Percentiles rank a stretch among this genome's conserved stretches.
These are phyloP conservation scores for Sphaerophoria taeniata DNA, from an alignment of 2,888 invertebrate species.

Conservation along the genomic window DNA sequence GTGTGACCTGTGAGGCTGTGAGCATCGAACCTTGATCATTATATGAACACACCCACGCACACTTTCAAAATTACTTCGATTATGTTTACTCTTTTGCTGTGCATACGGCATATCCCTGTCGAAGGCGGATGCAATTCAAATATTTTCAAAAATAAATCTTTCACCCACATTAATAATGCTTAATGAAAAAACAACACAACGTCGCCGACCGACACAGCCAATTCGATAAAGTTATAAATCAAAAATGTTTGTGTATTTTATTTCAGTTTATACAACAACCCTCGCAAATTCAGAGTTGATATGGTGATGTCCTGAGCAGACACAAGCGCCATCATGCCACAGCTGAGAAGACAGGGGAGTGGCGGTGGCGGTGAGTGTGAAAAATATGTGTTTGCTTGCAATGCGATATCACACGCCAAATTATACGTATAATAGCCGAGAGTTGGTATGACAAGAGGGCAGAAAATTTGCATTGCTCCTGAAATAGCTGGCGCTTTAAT, in stretches of 20 bases:
- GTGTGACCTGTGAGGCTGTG: slow-evolving; percentile 7
- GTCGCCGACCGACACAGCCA: neutral
- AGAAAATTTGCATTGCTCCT: neutral
- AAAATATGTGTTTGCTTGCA: slow-evolving; percentile 13
- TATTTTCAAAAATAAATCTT: slow-evolving; percentile 11
- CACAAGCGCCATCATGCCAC: neutral
- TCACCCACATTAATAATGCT: slow-evolving; percentile 44
- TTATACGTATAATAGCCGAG: too few relatives aligned
- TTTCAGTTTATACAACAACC: neutral
- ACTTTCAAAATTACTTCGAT: slow-evolving; percentile 4
- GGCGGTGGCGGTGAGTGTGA: neutral
- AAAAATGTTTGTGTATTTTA: slow-evolving; percentile 30
- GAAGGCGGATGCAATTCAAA: neutral
- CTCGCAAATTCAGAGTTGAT: too few relatives aligned
- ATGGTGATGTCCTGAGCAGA: too few relatives aligned
- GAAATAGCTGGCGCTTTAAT: slow-evolving; percentile 43
- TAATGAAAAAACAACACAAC: slow-evolving; percentile 6
- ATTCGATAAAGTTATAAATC: slow-evolving; percentile 25
- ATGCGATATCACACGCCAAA: neutral
- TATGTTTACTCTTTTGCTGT: neutral
- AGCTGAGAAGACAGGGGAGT: neutral
- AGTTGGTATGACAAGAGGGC: neutral
- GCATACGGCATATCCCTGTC: neutral
- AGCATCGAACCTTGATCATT: slow-evolving; percentile 45
- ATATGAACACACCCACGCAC: neutral